These are phyloP conservation scores for Sinella curviseta DNA, from an alignment of 1,140 invertebrate species.

Conservation along the genomic window DNA sequence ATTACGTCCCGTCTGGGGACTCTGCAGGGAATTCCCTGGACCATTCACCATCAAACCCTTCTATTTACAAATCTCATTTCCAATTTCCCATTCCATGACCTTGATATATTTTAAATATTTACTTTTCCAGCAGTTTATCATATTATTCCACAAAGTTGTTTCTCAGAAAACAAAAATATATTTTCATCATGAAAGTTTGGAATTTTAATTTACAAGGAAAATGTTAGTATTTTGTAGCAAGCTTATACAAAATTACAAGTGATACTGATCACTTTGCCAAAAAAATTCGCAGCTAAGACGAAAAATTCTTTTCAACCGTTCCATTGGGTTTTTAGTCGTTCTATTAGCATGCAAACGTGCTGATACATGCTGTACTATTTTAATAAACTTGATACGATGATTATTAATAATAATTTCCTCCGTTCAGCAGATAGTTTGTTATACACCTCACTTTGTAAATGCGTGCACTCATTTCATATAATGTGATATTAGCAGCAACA, in stretches of 20 bases:
- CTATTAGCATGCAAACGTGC: neutral
- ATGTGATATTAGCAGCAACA: neutral
- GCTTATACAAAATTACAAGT: no score
- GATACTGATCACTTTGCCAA: no score
- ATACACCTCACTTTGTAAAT: no score
- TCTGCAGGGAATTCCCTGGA: neutral
- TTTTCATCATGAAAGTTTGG: no score
- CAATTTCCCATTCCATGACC: neutral
- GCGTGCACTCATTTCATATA: no score
- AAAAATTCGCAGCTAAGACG: no score
- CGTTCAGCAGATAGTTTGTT: no score
- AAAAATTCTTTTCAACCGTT: no score
- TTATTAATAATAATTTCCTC: neutral
- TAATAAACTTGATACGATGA: neutral
- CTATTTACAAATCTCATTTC: constrained; percentile 7
- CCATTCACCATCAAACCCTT: neutral
- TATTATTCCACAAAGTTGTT: neutral
- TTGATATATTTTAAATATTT: constrained; percentile 2
- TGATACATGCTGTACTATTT: neutral
- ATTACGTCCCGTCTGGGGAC: neutral
- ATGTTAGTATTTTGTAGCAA: no score
- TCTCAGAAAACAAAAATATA: no score
- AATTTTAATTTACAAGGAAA: no score
- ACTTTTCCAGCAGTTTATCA: neutral
- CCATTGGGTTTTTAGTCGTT: no score